Percentiles rank a stretch among this genome's conserved stretches.
These are phyloP conservation scores for Apis dorsata DNA, from an alignment of 1,140 invertebrate genomes.

Conservation along the genomic window DNA sequence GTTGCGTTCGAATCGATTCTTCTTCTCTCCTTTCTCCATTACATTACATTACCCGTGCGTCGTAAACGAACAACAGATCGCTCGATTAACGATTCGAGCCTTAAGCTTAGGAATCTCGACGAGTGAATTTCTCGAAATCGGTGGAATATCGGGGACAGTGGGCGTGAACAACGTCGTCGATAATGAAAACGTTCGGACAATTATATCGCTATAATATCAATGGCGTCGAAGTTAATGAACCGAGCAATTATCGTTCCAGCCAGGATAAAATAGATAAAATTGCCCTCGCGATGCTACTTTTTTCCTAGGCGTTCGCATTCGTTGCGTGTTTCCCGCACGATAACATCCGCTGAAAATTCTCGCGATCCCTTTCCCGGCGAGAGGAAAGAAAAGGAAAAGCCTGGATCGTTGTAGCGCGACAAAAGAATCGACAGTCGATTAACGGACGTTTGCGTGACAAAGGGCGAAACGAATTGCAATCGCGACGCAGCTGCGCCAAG, in stretches of 20 bases:
- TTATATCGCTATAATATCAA: conserved; percentile 18
- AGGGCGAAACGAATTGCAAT: conserved; percentile 47
- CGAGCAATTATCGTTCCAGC: conserved; percentile 30
- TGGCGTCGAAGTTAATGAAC: conserved; percentile 38
- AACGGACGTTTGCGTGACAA: conserved; percentile 17
- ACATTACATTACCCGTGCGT: too few relatives aligned
- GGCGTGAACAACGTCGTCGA: conserved; percentile 7
- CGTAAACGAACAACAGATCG: too few relatives aligned
- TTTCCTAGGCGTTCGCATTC: conserved; percentile 31
- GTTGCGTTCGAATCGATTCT: too few relatives aligned
- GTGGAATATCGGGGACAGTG: not conserved
- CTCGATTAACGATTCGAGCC: too few relatives aligned
- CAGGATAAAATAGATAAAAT: conserved; percentile 29
- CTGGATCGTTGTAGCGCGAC: not conserved
- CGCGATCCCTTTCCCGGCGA: not conserved
- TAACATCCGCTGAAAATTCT: conserved; percentile 17
- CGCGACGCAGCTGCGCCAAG: conserved; percentile 54
- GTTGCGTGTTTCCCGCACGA: conserved; percentile 11
- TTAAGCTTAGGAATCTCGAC: too few relatives aligned
- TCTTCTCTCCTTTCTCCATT: too few relatives aligned
- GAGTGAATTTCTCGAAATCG: not conserved
- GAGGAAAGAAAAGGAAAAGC: too few relatives aligned
- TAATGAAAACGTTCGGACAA: conserved; percentile 19
- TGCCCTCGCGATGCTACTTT: not conserved
- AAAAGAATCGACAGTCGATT: not conserved